Percentiles rank a stretch among this genome's conserved stretches.
phyloP scores from a whole-genome alignment of 2,797 vertebrate genomes.

The Channa striata region DNA sequence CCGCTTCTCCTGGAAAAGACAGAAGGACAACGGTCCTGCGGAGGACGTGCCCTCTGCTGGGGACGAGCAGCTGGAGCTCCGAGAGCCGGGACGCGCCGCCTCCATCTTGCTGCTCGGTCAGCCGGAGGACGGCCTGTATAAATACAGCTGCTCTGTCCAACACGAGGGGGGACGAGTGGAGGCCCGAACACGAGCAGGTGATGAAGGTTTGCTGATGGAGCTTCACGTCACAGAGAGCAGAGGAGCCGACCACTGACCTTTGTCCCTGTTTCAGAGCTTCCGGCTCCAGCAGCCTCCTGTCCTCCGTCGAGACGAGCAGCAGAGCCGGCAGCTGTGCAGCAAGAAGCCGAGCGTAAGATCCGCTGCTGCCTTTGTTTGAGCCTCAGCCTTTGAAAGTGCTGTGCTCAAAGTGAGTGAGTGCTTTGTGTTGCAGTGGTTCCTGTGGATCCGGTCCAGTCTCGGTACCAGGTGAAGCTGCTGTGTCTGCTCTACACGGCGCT shows the following conservation, averaged over 20 bases:
- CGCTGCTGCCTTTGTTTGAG: no score
- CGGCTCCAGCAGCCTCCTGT: no score
- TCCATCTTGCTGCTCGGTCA: not conserved
- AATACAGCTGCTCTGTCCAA: conserved; percentile 29
- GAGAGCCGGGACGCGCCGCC: not conserved
- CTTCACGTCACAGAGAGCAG: not conserved
- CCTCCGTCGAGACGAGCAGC: no score
- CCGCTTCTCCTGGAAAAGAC: conserved; percentile 49
- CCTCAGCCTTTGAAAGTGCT: no score
- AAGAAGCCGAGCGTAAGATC: no score
- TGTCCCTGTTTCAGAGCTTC: no score
- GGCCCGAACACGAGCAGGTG: conserved; percentile 3
- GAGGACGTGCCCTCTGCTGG: conserved; percentile 2
- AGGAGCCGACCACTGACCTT: no score
- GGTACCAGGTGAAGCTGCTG: conserved; percentile 1
- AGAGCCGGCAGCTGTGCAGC: no score
- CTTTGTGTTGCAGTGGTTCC: not conserved
- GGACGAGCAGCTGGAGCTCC: conserved; percentile 38
- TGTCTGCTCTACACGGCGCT: conserved; percentile 30
- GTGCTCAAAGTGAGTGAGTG: no score
- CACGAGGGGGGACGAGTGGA: conserved; percentile 16
- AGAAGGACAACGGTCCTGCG: not conserved
- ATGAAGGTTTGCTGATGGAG: not conserved
- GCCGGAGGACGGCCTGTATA: fast-evolving
- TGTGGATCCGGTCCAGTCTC: not conserved